These are phyloP conservation scores for Aphelenchoides besseyi DNA, from an alignment of 1,140 invertebrate species.

Conservation along the genomic window DNA sequence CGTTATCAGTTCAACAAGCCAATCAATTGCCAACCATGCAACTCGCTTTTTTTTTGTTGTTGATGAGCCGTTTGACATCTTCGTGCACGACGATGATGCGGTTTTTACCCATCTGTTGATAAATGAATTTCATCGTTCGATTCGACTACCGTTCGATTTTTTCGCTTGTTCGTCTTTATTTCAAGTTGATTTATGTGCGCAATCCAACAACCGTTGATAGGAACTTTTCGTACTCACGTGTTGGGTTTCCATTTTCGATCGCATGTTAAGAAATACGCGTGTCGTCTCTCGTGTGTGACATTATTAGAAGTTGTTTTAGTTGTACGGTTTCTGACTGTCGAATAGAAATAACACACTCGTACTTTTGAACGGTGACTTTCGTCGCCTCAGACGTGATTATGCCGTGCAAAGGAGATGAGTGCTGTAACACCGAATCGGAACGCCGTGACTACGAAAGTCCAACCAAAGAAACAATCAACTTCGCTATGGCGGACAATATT, in stretches of 20 bases:
- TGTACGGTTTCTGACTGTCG: not conserved
- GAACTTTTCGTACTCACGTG: not conserved
- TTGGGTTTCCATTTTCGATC: not conserved
- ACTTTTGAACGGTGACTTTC: not conserved
- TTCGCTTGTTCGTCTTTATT: not conserved
- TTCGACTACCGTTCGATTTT: not conserved
- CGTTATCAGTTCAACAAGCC: not conserved
- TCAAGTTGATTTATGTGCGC: not conserved
- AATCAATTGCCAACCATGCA: not conserved
- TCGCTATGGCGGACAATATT: not conserved
- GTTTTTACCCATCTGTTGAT: not conserved
- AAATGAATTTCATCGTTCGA: not conserved
- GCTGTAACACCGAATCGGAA: not conserved
- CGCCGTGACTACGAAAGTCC: slow-evolving; percentile 8
- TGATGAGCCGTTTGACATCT: not conserved
- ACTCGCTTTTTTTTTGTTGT: not conserved
- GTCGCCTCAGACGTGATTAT: slow-evolving; percentile 9
- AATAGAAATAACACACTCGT: not conserved
- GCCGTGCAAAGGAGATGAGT: slow-evolving; percentile 22
- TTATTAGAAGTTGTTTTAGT: no score
- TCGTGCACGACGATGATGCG: not conserved
- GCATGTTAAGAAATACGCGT: not conserved
- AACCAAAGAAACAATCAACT: not conserved
- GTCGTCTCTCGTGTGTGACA: not conserved
- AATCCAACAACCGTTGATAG: not conserved